These are phyloP conservation scores for Eulemur albifrons DNA, from an alignment of 2,797 vertebrate genomes.

Conservation along the genomic window DNA sequence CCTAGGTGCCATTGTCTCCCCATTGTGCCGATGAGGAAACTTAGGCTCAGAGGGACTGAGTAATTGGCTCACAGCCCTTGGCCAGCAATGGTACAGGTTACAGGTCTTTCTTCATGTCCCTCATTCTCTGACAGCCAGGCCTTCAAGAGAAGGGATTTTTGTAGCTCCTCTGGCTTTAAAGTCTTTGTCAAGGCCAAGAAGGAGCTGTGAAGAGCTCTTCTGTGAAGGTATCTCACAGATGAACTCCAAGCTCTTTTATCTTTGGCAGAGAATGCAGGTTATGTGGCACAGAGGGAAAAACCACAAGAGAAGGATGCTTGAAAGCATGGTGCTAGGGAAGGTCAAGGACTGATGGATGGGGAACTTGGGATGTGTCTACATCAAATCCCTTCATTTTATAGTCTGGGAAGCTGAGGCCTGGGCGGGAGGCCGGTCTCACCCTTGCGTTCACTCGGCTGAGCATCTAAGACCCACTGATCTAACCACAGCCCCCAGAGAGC, in stretches of 20 bases:
- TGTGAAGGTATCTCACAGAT: neutral
- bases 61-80: neutral
- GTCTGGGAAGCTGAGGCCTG: neutral
- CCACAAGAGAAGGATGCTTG: neutral
- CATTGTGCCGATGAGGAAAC: neutral
- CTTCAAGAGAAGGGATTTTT: neutral
- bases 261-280: neutral
- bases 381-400: neutral
- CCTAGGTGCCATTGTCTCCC: neutral
- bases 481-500: neutral
- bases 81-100: fast-evolving
- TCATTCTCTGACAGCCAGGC: neutral
- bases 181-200: conserved; percentile 18
- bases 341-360: neutral
- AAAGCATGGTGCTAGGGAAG: neutral
- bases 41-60: neutral
- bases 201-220: neutral
- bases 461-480: neutral
- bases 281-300: neutral
- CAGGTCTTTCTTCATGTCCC: neutral
- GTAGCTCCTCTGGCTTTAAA: neutral
- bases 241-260: neutral
- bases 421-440: neutral
- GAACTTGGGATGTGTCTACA: neutral
- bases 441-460: neutral